Conservation (phyloP, 2,888 invertebrate genomes). For the Chironomus tentans region DNA sequence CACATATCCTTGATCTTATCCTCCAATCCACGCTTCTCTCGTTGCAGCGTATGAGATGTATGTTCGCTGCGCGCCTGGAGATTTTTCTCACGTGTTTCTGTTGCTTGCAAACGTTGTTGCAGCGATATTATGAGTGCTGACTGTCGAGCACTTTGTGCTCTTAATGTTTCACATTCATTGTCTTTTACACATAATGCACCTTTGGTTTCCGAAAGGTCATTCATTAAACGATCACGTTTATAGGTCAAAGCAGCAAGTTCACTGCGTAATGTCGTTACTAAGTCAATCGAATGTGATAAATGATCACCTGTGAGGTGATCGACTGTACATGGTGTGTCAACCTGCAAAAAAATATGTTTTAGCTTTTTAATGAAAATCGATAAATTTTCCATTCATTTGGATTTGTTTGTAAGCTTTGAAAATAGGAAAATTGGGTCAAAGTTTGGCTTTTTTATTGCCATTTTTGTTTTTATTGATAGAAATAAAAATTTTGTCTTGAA, state of each 20-base stretch:
- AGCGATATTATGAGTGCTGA: conserved; percentile 70
- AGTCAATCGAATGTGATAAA: conserved; percentile 46
- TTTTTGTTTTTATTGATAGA: background rate
- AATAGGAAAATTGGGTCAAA: conserved; percentile 15
- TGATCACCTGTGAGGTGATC: conserved; percentile 33
- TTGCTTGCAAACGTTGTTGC: conserved; percentile 66
- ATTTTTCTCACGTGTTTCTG: conserved; percentile 67
- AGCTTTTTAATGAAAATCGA: conserved; percentile 4
- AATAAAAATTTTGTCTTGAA: background rate
- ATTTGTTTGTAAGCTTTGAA: background rate
- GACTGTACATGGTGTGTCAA: conserved; percentile 34
- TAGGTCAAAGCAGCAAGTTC: conserved; percentile 77
- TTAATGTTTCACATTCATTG: conserved; percentile 70
- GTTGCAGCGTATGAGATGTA: conserved; percentile 56
- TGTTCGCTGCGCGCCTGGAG: conserved; percentile 16
- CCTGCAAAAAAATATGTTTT: conserved; percentile 9
- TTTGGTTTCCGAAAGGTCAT: conserved; percentile 67
- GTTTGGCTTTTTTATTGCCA: background rate
- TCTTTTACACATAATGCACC: conserved; percentile 61
- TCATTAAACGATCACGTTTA: conserved; percentile 67
- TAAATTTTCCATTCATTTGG: background rate
- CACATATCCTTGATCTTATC: conserved; percentile 69
- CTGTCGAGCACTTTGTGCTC: conserved; percentile 75
- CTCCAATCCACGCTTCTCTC: conserved; percentile 62
- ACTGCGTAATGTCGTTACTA: conserved; percentile 67